Base-by-base conservation (phyloP, 2,113 vertebrate genomes). In the Sinosuthora webbiana region DNA sequence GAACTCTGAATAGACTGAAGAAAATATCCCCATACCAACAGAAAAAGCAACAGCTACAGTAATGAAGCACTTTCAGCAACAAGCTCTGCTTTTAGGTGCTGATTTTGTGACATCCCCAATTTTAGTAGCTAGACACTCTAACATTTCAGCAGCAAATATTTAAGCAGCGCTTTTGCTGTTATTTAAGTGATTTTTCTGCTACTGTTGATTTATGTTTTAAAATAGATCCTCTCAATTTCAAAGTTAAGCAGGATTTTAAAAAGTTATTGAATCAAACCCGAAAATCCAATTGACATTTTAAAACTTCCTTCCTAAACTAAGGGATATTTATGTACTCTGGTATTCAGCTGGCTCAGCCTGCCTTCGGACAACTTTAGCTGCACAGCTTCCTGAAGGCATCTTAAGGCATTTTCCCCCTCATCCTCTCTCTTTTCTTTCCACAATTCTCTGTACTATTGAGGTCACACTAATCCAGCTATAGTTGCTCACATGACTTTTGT, bases 381-480 rank as follows among this genome's bases (percentile, higher is more conserved):
- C 37, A 70, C 45, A 10, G 49, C 30, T 33, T 88, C 35, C 70
- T 64, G 70, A 87, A 96, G 74, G 74, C 63, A 90, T 62, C 92
- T 45, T 47, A 63, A 84, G 57, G 74, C 9, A 53, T 70, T 60
- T 16, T 7, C 42, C 59, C 56, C 44, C 20, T 30, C 63, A 63
- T 39, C 60, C 73, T 68, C 69, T 59, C 75, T 56, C 44, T 90
- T 93, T 81, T 92, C 86, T 86, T 86, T 55, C 59, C 79, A 83
- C 94, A 74, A 8, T 87, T 92, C 80, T 83, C 77, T 44, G 27
- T 45, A 67, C 63, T 78, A 81, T 55, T 83, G 64, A 95, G 89
- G 89, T 94, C 94, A 93, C 35, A 12, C 53, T 93, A 96, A 93
- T 80, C 88, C 86, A 92, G 60, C 85, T 90, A 60, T 13, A 88